Conservation (phyloP, 2,797 vertebrate genomes). For the Sebastes paucispinis region DNA sequence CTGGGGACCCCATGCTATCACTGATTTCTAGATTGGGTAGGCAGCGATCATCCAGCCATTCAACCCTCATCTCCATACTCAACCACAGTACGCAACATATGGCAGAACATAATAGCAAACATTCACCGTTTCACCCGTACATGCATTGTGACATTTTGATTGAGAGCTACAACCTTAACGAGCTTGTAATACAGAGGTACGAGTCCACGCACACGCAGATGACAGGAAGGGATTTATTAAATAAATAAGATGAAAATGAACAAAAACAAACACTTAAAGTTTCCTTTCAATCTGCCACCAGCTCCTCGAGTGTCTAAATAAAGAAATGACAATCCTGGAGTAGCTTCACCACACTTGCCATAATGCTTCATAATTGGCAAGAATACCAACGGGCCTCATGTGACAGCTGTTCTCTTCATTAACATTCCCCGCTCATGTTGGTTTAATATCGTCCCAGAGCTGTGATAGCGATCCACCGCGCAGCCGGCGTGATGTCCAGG, state of each 20-base stretch:
- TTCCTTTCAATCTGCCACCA: conserved; percentile 9
- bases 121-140: conserved; percentile 33
- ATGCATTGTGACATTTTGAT: conserved; percentile 37
- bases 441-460: conserved; percentile 51
- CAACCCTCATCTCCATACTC: neutral
- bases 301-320: conserved; percentile 38
- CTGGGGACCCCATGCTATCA: neutral
- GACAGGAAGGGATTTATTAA: neutral
- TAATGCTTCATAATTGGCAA: conserved; percentile 60
- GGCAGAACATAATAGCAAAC: conserved; percentile 29
- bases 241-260: neutral
- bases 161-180: conserved; percentile 1
- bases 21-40: neutral
- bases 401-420: conserved; percentile 69
- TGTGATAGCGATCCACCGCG: neutral
- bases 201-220: neutral
- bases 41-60: neutral
- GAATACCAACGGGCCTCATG: conserved; percentile 15
- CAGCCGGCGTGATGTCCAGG: conserved; percentile 37
- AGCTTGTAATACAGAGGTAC: neutral
- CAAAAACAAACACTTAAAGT: neutral
- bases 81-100: neutral
- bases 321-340: conserved; percentile 48
- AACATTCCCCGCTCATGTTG: conserved; percentile 47
- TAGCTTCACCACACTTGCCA: conserved; percentile 6